A percentile compares a stretch with the other conserved stretches of the same genome.
phyloP scores from a whole-genome alignment of 2,797 vertebrate genomes.

The Rhinogobio ventralis region DNA sequence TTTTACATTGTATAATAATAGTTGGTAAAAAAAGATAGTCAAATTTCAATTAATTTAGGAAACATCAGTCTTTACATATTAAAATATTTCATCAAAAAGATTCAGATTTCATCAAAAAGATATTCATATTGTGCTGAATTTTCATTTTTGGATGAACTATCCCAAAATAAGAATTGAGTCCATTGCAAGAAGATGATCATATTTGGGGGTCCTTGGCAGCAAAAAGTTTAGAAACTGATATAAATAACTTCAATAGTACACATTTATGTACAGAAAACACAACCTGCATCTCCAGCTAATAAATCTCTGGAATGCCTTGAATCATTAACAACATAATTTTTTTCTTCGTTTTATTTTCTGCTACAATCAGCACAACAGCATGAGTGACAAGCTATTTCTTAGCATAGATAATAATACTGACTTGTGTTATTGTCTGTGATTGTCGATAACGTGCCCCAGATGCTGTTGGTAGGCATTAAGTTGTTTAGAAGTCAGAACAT shows the following conservation, averaged over 20 bases:
- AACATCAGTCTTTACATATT: too few relatives aligned
- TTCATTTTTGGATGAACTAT: too few relatives aligned
- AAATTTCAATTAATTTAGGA: not conserved
- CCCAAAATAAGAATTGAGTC: too few relatives aligned
- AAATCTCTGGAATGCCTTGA: not conserved
- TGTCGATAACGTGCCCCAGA: not conserved
- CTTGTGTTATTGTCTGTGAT: not conserved
- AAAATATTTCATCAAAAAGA: too few relatives aligned
- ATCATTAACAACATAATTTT: not conserved
- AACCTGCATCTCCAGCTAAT: not conserved
- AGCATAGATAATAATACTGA: not conserved
- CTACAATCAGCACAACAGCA: not conserved
- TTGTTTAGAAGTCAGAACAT: not conserved
- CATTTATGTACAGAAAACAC: not conserved
- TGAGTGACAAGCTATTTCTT: not conserved
- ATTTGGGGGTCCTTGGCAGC: not conserved
- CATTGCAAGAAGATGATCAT: too few relatives aligned
- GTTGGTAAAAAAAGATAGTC: not conserved
- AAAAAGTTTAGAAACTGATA: not conserved
- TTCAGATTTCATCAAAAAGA: too few relatives aligned
- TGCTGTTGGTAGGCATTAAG: not conserved
- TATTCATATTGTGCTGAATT: too few relatives aligned
- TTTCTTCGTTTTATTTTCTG: not conserved
- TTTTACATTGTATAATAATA: not conserved
- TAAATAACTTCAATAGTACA: not conserved